Percentiles rank a stretch among this genome's conserved stretches.
These are phyloP conservation scores for Hydrochoerus hydrochaeris DNA, from an alignment of 2,113 vertebrate species.

Conservation along the genomic window DNA sequence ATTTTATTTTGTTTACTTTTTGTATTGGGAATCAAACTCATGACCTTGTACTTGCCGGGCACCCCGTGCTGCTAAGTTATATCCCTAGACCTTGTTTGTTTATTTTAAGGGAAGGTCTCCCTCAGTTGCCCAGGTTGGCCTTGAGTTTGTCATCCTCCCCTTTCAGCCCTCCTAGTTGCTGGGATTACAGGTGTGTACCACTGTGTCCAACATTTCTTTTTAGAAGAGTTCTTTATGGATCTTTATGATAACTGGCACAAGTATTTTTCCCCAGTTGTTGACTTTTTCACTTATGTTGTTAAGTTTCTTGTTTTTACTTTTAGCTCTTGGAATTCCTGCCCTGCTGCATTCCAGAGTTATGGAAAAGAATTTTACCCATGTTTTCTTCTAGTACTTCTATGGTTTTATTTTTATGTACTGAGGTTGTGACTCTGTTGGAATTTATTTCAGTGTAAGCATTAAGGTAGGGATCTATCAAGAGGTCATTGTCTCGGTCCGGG, in stretches of 20 bases:
- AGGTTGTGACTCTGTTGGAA: neutral
- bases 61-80: too few species aligned
- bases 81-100: neutral
- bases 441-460: fast-evolving
- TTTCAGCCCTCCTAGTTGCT: neutral
- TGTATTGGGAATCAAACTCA: too few species aligned
- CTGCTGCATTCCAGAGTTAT: neutral
- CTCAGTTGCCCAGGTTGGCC: neutral
- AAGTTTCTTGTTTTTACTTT: neutral
- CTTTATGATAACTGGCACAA: neutral
- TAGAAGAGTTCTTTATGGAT: neutral
- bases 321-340: neutral
- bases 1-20: neutral
- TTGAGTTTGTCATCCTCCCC: neutral
- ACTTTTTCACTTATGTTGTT: neutral
- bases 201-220: neutral
- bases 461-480: neutral
- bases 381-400: slow-evolving; percentile 47
- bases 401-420: neutral
- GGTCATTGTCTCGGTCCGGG: too few species aligned
- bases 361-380: neutral
- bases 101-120: neutral
- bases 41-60: too few species aligned
- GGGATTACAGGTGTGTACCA: neutral
- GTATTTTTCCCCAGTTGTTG: neutral